phyloP scores from a whole-genome alignment of 2,888 invertebrate species.

The Eucera pruinosa region DNA sequence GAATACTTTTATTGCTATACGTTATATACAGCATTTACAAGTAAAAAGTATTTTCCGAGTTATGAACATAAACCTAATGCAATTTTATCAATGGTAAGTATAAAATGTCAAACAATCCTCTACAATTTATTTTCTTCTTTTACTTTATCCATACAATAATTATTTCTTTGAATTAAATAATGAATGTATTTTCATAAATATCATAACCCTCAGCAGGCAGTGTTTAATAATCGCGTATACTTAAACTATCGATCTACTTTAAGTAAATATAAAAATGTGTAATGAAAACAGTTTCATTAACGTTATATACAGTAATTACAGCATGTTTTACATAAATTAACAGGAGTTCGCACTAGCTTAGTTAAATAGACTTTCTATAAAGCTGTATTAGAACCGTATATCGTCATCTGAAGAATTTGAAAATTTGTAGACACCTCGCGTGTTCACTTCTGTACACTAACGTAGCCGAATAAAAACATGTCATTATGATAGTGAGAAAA shows the following conservation, averaged over 20 bases:
- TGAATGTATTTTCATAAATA: conserved; percentile 7
- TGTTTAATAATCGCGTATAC: conserved; percentile 23
- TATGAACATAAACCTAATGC: background rate
- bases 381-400: conserved; percentile 20
- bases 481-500: conserved; percentile 72
- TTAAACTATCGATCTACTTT: conserved; percentile 23
- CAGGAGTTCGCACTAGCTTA: conserved; percentile 19
- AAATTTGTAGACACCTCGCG: conserved; percentile 32
- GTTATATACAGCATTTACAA: background rate
- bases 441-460: conserved; percentile 34
- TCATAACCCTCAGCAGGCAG: conserved; percentile 30
- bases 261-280: conserved; percentile 49
- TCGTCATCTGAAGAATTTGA: conserved; percentile 17
- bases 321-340: conserved; percentile 34
- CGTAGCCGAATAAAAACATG: conserved; percentile 46
- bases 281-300: conserved; percentile 40
- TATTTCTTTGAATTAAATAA: conserved; percentile 1
- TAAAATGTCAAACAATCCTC: conserved; percentile 14
- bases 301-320: conserved; percentile 62
- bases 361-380: conserved; percentile 22
- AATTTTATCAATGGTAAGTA: background rate
- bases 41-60: background rate
- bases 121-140: conserved; percentile 26
- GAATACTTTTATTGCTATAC: too few relatives aligned
- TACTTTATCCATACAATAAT: conserved; percentile 29